Percentiles rank a stretch among this genome's conserved stretches.
phyloP scores from a whole-genome alignment of 2,797 vertebrate genomes.

The Catostomus latipinnis region DNA sequence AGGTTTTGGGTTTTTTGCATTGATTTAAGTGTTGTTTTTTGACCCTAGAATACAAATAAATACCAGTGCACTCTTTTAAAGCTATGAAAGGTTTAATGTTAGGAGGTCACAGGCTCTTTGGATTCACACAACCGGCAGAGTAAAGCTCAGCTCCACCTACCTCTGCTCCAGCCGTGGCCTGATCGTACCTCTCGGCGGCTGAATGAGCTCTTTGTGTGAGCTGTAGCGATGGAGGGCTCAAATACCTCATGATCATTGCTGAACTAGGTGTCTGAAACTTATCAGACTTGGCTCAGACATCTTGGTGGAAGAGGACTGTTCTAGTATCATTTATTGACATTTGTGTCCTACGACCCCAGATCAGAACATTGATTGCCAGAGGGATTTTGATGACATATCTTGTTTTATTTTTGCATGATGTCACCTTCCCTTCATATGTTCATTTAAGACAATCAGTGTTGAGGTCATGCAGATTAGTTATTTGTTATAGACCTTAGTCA shows the following conservation, averaged over 20 bases:
- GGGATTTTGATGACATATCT: background rate
- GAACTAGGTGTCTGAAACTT: background rate
- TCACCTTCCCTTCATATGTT: background rate
- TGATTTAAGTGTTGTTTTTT: background rate
- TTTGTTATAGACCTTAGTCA: background rate
- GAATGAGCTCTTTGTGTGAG: constrained; percentile 16
- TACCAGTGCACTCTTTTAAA: background rate
- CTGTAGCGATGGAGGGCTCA: background rate
- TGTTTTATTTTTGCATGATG: background rate
- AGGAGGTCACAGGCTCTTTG: background rate
- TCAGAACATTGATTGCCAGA: background rate
- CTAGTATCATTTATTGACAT: background rate
- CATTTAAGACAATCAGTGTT: constrained; percentile 13
- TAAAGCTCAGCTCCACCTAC: constrained; percentile 67
- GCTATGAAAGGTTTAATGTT: background rate
- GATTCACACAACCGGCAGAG: constrained; percentile 61
- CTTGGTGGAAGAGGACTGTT: background rate
- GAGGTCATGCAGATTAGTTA: background rate
- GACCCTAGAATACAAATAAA: background rate
- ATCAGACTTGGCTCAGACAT: background rate
- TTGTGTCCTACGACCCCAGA: constrained; percentile 2
- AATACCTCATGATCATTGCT: background rate
- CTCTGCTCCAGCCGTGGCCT: constrained; percentile 63
- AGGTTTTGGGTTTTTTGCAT: too few species aligned
- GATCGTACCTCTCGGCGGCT: constrained; percentile 55